Base-by-base conservation (phyloP, 2,113 vertebrate species). In the Leptosomus discolor region DNA sequence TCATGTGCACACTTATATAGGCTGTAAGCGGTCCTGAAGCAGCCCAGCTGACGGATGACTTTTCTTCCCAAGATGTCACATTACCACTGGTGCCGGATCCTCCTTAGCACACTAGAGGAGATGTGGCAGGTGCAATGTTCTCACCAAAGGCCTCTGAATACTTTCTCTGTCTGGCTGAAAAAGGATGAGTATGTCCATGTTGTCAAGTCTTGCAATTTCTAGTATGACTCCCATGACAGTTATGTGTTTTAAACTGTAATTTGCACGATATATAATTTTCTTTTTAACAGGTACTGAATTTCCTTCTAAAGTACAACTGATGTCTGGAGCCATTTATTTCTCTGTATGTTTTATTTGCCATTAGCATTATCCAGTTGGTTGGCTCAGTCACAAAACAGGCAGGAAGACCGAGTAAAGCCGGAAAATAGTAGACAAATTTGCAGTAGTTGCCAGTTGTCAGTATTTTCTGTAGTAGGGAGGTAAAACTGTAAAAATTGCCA, bases 61-160 rank as follows among this genome's bases (percentile, higher is more conserved):
- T 64, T 7, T 50, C 39, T 64, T 68, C 27, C 0, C 0, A 39
- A 53, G 30, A 29, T 48, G 68, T 45, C 58, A 48, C 6, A 0
- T 36, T 43, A 54, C 69, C n/a, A 29, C 60, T 26, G 29, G 9
- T 85, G 56, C 73, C 56, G 57, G 60, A 50, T 61, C 43, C 37
- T 70, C n/a, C 50, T 61, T 50, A 85, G 61, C 2, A 1, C 13
- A 6, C 37, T 17, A 8, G 41, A 77, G 43, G 70, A 64, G 30
- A 26, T 29, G 23, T 1, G 22, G 67, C 68, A 77, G 83, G 18
- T 86, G 57, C 8, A 5, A 1, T 16, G 4, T 8, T 80, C 34
- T 76, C 0, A 1, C 24, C 15, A 51, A 77, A 76, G 45, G 9
- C 29, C 39, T 68, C 2, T 1, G 16, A 30, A n/a, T 68, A 34